Percentiles rank a stretch among this genome's conserved stretches.
phyloP scores from a whole-genome alignment of 37 sponge, comb jelly and placozoan species.

The Cliona cf. orientalis region DNA sequence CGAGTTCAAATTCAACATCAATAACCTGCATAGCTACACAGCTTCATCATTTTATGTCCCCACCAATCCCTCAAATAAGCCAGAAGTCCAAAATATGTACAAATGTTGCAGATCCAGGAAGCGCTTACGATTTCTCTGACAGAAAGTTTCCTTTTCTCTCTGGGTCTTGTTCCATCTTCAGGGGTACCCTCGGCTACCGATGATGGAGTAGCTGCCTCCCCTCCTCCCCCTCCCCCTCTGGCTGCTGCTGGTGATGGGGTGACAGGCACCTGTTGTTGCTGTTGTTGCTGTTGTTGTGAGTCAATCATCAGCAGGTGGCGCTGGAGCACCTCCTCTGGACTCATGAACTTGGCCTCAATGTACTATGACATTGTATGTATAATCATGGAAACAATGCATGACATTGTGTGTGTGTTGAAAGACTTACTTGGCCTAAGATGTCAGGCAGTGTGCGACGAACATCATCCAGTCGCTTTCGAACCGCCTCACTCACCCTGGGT shows the following conservation, averaged over 20 bases:
- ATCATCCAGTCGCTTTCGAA: too few relatives aligned
- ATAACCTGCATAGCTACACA: too few relatives aligned
- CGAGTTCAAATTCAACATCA: too few relatives aligned
- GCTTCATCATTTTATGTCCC: too few relatives aligned
- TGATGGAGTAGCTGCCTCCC: neutral
- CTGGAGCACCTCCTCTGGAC: slow-evolving; percentile 24
- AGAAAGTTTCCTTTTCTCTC: slow-evolving; percentile 5
- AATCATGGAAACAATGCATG: too few relatives aligned
- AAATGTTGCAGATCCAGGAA: neutral
- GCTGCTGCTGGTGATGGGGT: neutral
- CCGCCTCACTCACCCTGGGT: too few relatives aligned
- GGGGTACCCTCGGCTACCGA: neutral
- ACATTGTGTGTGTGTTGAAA: too few relatives aligned
- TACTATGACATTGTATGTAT: slow-evolving; percentile 2
- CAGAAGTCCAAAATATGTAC: neutral
- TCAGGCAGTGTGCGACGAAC: too few relatives aligned
- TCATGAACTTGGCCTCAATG: slow-evolving; percentile 7
- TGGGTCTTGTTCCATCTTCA: neutral
- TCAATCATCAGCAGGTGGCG: slow-evolving; percentile 13
- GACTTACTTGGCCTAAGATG: too few relatives aligned
- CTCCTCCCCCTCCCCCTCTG: neutral
- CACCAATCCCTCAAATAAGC: neutral
- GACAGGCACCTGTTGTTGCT: neutral
- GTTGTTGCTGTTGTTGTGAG: neutral
- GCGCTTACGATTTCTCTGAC: slow-evolving; percentile 49